Base-by-base conservation (phyloP, 2,113 vertebrate species). In the Eulacestoma nigropectus region DNA sequence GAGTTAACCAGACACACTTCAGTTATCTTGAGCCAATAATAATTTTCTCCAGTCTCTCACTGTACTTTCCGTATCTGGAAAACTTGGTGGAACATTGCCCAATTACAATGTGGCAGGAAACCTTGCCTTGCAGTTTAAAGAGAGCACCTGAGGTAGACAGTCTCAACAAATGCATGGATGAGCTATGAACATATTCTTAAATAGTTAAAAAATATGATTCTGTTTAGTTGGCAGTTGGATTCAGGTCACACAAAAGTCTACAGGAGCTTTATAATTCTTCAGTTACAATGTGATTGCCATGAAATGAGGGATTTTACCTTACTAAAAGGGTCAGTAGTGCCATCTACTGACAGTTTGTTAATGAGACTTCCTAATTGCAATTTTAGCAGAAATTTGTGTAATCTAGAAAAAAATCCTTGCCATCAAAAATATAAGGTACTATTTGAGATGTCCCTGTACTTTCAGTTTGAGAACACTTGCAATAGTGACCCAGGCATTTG, bases 331-430 rank as follows among this genome's bases (percentile, higher is more conserved):
- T 90, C 82, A 87, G 7, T 62, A 94, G 84, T 96, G 96, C 96
- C 95, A 97, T 78, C 96, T 97, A 57, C 82, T 91, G 96, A 62
- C 67, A 60, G 29, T 47, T 81, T 70, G 59, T 55, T 87, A 78
- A 27, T 67, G 64, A 74, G 59, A n/a, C 56, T n/a, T 87, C 33
- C 44, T 81, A 52, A 47, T 39, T 50, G 47, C 33, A 56, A 15
- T 62, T 74, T 37, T 23, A 44, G n/a, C 20, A 55, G 39, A 44
- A 65, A 67, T 27, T 62, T 59, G 5, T 27, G 9, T 80, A n/a
- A 23, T 47, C 46, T 62, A 65, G 27, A 64, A 72, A 44, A 56
- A 82, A 79, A 63, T 64, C 8, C 44, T 63, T 65, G 16, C 29
- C 11, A 50, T 82, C 22, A 41, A 52, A 20, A 52, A 26, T 15